Evolutionary conservation across 2,113 vertebrate species (phyloP), one percentile per base, ranked within the genome.

Genomic region (Pitta sordida): DNA sequence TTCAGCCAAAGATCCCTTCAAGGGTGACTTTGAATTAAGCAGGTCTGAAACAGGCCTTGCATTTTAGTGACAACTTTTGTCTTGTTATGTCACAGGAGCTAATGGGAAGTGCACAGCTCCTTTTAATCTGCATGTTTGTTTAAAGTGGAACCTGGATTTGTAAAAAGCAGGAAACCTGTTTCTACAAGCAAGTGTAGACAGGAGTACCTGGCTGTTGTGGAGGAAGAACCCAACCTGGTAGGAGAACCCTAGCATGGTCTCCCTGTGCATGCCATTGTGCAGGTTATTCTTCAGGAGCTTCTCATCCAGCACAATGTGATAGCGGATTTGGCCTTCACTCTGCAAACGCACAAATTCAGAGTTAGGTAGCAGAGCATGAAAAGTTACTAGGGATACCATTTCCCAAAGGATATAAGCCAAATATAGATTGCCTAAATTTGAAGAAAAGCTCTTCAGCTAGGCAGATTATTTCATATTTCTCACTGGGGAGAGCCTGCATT

Each of bases 211-310:
- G 44, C 86, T 94, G 3, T 97, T 77, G n/a, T 93, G 98, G n/a
- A 97, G 95, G 82, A 98, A 98, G 96, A 99, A 98, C 46, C 98
- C 97, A 7, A 99, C 89, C 86, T 97, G 98, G 90, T 97, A 98
- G 89, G 98, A 98, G 86, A 97, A 97, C 1, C 99, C 99, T 5
- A 99, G 97, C 98, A 99, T 98, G 24, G 99, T 99, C 65, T 98
- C 96, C 65, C 98, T 98, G 97, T 99, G 98, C 90, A 98, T 98
- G 74, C 99, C 99, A 0, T 96, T 93, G 95, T 97, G 98, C 63
- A 99, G 96, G 80, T 98, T 96, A 0, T 97, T 98, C 95, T 96
- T 98, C 90, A 98, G 92, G 48, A 99, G 97, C 46, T 97, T 98
- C 93, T 99, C 97, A 7, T 94, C 96, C 32, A 98, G 60, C 77